phyloP scores from a whole-genome alignment of 2,113 vertebrate genomes.

The Chrysochloris asiatica region DNA sequence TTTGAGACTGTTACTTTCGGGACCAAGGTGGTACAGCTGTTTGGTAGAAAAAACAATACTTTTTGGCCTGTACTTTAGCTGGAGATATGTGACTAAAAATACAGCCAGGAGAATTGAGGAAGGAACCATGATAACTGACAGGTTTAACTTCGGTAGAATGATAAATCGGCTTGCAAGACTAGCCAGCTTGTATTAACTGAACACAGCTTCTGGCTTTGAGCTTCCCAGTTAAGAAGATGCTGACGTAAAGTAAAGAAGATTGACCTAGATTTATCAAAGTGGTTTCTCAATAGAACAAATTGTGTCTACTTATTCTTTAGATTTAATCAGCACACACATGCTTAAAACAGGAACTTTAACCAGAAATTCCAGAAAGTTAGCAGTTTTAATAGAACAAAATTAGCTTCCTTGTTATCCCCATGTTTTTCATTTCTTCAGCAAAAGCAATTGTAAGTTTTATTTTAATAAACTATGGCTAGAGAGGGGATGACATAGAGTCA shows the following conservation, averaged over 20 bases:
- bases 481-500: neutral
- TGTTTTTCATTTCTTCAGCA: neutral
- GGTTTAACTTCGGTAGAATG: neutral
- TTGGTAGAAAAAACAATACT: constrained; percentile 9
- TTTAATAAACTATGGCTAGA: neutral
- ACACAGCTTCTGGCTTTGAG: neutral
- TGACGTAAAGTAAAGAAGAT: neutral
- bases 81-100: neutral
- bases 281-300: constrained; percentile 18
- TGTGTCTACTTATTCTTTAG: neutral
- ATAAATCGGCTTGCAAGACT: neutral
- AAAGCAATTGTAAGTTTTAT: neutral
- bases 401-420: neutral
- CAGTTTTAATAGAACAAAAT: constrained; percentile 1
- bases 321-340: neutral
- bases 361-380: neutral
- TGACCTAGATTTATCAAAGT: neutral
- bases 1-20: neutral
- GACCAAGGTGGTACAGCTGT: neutral
- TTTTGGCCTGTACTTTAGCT: neutral
- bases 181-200: neutral
- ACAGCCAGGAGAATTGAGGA: neutral
- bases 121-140: neutral
- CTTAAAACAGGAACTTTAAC: constrained; percentile 23
- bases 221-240: neutral